Conservation (phyloP, 2,888 invertebrate species). For the Protodeltote pygarga region DNA sequence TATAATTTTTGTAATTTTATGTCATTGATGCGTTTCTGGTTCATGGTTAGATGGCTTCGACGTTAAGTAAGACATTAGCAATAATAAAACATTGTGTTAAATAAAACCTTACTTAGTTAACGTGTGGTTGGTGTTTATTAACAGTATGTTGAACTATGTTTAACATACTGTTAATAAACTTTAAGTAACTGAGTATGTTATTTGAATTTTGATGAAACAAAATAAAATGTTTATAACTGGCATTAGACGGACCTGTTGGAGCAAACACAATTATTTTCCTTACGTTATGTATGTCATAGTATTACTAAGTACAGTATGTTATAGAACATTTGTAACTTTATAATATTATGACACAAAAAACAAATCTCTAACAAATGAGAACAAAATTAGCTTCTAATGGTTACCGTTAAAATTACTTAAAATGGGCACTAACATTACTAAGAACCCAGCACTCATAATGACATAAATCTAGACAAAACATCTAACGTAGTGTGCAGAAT, state of each 20-base stretch:
- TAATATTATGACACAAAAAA: slow-evolving; percentile 6
- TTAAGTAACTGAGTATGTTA: too few relatives aligned
- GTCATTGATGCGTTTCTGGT: slow-evolving; percentile 49
- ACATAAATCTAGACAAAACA: slow-evolving; percentile 17
- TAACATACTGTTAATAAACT: too few relatives aligned
- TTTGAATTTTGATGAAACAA: too few relatives aligned
- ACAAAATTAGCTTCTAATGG: slow-evolving; percentile 33
- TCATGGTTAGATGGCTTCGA: slow-evolving; percentile 36
- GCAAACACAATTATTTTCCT: too few relatives aligned
- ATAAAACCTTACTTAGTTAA: too few relatives aligned
- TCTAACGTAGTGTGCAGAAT: slow-evolving; percentile 14
- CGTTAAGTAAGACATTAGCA: slow-evolving; percentile 30
- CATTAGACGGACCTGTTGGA: too few relatives aligned
- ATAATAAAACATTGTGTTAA: slow-evolving; percentile 15
- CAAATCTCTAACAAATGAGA: slow-evolving; percentile 11
- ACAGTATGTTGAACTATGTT: slow-evolving; percentile 1
- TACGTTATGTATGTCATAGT: too few relatives aligned
- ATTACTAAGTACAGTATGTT: too few relatives aligned
- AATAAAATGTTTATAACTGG: too few relatives aligned
- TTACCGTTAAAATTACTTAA: slow-evolving; percentile 24
- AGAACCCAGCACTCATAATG: slow-evolving; percentile 15
- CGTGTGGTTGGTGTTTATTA: slow-evolving; percentile 8
- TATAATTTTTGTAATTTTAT: slow-evolving; percentile 49
- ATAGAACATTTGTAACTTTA: slow-evolving; percentile 3
- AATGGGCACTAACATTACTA: slow-evolving; percentile 13